Base-by-base conservation (phyloP, 1,140 invertebrate species). In the Pararge aegeria region DNA sequence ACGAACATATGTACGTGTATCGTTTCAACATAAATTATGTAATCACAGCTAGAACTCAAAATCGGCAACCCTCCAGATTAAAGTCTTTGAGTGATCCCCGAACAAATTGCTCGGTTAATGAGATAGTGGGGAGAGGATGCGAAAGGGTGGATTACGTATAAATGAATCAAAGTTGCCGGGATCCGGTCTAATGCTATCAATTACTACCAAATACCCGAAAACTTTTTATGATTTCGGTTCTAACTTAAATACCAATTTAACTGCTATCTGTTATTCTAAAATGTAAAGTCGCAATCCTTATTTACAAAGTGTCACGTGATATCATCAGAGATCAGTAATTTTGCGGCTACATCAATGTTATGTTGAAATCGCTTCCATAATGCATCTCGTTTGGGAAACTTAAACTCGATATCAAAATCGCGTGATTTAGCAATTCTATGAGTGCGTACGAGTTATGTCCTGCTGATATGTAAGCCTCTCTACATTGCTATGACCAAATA, bases 31-130 rank as follows among this genome's bases (percentile, higher is more conserved):
- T 24, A 4, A 24, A 4, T 24, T 24, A 7, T 24, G 10, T 34
- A 34, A 34, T 34, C 12, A 34, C 30, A 34, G 10, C 12, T 34
- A 10, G 42, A 19, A 46, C 19, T 38, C 52, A 62, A 55, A 62
- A 51, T 55, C 38, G 62, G 59, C 56, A 68, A 71, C 52, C 78
- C 70, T 51, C 68, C 64, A 81, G 77, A 80, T 83, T 82, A 85
- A 80, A 80, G 78, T 75, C 73, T 78, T 69, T 61, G 66, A 59
- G 61, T 73, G 78, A 78, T 80, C 73, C 73, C 68, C 61, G 71
- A 77, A 82, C 80, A 80, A 86, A 86, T 86, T 83, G 83, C 73
- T 70, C 73, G 70, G 62, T 72, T 86, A 83, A 83, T 83, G 73
- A 81, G 76, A 78, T 82, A 83, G 80, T 79, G 65, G 67, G 70